Evolutionary conservation across 2,888 invertebrate species (phyloP).

Genomic region (Xestia c-nigrum): DNA sequence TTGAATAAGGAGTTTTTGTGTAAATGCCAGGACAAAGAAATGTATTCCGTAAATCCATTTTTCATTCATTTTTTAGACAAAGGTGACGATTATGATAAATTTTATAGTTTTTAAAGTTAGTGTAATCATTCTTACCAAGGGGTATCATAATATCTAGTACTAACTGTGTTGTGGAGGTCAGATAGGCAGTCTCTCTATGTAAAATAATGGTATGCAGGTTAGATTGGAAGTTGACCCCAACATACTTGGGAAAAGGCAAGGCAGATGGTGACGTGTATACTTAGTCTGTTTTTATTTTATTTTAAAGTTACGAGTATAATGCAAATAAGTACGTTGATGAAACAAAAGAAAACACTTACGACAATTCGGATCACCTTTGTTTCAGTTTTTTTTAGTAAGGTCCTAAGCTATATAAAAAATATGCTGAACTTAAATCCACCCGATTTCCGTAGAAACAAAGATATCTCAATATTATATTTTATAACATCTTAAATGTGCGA

Average conservation of each 20-base stretch:
- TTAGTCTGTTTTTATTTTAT: background rate
- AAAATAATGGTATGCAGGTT: too few species aligned
- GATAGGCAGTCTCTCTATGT: too few species aligned
- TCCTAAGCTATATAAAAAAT: background rate
- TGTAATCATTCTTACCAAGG: too few species aligned
- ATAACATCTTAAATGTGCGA: conserved; percentile 24
- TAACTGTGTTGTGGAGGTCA: too few species aligned
- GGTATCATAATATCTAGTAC: too few species aligned
- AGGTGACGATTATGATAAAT: background rate
- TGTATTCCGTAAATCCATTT: conserved; percentile 25
- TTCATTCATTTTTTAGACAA: conserved; percentile 5
- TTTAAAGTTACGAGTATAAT: too few species aligned
- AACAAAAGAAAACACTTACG: background rate
- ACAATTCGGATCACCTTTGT: background rate
- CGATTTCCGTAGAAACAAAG: conserved; percentile 11
- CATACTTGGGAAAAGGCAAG: too few species aligned
- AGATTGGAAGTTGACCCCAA: too few species aligned
- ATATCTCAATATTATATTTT: conserved; percentile 31
- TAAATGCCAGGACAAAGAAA: conserved; percentile 42
- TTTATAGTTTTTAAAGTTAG: too few species aligned
- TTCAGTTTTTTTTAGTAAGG: too few species aligned
- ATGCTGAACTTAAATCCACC: background rate
- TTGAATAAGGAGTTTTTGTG: conserved; percentile 26
- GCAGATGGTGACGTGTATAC: too few species aligned
- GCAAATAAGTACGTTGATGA: background rate